A percentile compares a stretch with the other conserved stretches of the same genome.
Evolutionary conservation across 2,113 vertebrate species (phyloP).

Genomic region (Ursus arctos): DNA sequence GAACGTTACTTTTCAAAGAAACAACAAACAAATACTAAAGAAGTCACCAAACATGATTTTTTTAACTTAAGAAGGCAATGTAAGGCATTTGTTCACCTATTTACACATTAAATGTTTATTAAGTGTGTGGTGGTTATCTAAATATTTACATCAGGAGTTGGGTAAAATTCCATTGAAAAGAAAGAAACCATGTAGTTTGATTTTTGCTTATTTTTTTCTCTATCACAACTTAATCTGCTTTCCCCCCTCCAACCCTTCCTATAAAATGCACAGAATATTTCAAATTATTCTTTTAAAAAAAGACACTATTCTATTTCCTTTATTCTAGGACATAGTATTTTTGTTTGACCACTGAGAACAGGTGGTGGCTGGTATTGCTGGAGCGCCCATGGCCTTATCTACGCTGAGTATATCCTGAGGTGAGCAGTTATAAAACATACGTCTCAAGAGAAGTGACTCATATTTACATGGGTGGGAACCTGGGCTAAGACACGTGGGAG

Average conservation of each 20-base stretch:
- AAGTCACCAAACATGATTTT: background rate
- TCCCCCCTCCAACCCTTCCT: background rate
- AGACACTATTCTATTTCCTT: background rate
- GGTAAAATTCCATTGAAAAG: background rate
- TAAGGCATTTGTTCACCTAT: background rate
- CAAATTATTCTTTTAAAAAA: slow-evolving; percentile 6
- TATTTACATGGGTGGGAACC: slow-evolving; percentile 60
- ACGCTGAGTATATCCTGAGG: background rate
- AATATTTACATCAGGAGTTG: background rate
- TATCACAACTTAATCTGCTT: background rate
- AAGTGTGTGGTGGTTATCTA: background rate
- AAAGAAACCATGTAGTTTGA: background rate
- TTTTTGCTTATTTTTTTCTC: background rate
- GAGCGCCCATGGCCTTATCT: slow-evolving; percentile 7
- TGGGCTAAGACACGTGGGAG: slow-evolving; percentile 56
- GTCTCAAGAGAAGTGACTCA: slow-evolving; percentile 62
- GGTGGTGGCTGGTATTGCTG: background rate
- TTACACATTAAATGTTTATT: background rate
- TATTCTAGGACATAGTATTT: background rate
- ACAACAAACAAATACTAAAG: background rate
- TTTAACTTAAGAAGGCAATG: background rate
- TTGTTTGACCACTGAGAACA: background rate
- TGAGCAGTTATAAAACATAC: slow-evolving; percentile 28
- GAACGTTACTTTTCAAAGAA: background rate
- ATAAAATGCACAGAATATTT: slow-evolving; percentile 30